A percentile compares a stretch with the other conserved stretches of the same genome.
phyloP scores from a whole-genome alignment of 1,140 invertebrate species.

The Vanessa tameamea region DNA sequence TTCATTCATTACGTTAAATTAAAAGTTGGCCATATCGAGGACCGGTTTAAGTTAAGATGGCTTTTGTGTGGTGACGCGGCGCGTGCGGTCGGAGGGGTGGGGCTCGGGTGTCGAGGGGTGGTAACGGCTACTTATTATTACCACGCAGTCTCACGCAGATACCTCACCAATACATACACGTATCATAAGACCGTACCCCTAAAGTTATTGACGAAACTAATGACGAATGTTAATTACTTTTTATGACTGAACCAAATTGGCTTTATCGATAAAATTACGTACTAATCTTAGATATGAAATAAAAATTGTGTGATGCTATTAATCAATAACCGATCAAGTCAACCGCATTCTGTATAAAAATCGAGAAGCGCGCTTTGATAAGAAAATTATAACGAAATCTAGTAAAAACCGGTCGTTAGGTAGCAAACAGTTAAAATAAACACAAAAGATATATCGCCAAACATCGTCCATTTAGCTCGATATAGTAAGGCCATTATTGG shows the following conservation, averaged over 20 bases:
- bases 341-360: background rate
- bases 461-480: slow-evolving; percentile 46
- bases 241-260: background rate
- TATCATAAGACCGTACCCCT: slow-evolving; percentile 2
- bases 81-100: slow-evolving; percentile 50
- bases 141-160: slow-evolving; percentile 54
- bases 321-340: background rate
- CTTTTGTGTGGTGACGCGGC: slow-evolving; percentile 56
- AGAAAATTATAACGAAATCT: slow-evolving; percentile 10
- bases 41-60: slow-evolving; percentile 57
- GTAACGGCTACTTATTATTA: slow-evolving; percentile 70
- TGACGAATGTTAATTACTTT: slow-evolving; percentile 23
- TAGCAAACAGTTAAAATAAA: slow-evolving; percentile 36
- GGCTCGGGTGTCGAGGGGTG: slow-evolving; percentile 49
- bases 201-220: slow-evolving; percentile 13
- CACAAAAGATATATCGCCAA: slow-evolving; percentile 43
- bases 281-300: background rate
- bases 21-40: slow-evolving; percentile 51
- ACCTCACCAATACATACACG: slow-evolving; percentile 42
- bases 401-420: slow-evolving; percentile 26
- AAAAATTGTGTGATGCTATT: background rate
- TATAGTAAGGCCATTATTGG: slow-evolving; percentile 62
- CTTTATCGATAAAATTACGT: background rate
- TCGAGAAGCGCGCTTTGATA: background rate
- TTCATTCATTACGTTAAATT: slow-evolving; percentile 50